These are phyloP conservation scores for Heliconius aoede DNA, from an alignment of 2,888 invertebrate species.

Conservation along the genomic window DNA sequence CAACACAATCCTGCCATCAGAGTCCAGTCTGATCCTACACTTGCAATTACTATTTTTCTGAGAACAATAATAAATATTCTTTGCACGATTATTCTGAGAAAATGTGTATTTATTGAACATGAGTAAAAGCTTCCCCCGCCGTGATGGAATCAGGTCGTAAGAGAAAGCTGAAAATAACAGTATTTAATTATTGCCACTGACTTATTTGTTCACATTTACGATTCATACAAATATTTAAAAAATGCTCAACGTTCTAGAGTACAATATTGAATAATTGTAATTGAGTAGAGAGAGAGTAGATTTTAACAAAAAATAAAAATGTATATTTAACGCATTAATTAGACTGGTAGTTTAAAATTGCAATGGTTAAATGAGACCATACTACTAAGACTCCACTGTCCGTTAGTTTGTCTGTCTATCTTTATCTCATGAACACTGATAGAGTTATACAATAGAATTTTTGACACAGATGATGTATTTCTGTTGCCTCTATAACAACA, in stretches of 20 bases:
- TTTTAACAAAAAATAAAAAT: background rate
- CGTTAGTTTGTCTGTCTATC: too few species aligned
- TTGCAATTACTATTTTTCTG: constrained; percentile 54
- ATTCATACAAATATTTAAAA: background rate
- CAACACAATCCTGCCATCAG: constrained; percentile 48
- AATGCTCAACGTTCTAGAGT: background rate
- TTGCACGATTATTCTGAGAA: constrained; percentile 46
- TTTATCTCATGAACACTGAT: too few species aligned
- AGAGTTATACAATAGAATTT: too few species aligned
- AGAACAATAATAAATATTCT: constrained; percentile 52
- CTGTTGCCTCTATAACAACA: too few species aligned
- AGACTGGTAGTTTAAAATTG: background rate
- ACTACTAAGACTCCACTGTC: too few species aligned
- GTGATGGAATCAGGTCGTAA: constrained; percentile 44
- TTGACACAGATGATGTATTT: too few species aligned
- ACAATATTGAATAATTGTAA: too few species aligned
- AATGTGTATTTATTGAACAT: constrained; percentile 48
- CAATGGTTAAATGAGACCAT: background rate
- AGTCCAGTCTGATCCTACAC: constrained; percentile 55
- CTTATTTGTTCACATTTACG: background rate
- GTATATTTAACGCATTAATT: background rate
- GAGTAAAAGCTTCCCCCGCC: constrained; percentile 55
- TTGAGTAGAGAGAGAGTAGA: too few species aligned
- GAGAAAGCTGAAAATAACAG: constrained; percentile 42
- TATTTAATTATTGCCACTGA: constrained; percentile 39